Percentiles rank a stretch among this genome's conserved stretches.
Evolutionary conservation across 2,113 vertebrate genomes (phyloP).

Genomic region (Halichoeres trimaculatus): DNA sequence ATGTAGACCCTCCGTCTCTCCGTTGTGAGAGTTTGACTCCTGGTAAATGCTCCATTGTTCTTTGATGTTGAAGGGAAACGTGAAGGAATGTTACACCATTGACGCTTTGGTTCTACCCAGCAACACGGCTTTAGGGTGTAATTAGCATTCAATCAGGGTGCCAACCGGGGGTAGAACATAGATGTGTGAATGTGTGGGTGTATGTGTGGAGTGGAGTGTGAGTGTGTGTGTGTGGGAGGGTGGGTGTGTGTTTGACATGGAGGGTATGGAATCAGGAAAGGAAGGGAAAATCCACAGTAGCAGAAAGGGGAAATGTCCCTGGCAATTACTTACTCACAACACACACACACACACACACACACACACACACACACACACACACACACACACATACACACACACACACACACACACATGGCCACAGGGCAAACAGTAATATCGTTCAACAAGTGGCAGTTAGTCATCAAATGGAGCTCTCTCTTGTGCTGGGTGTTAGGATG

Average conservation of each 20-base stretch:
- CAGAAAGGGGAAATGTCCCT: background rate
- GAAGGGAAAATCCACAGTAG: background rate
- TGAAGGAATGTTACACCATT: constrained; percentile 47
- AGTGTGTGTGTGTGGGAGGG: background rate
- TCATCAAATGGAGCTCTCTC: constrained; percentile 47
- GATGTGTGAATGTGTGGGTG: background rate
- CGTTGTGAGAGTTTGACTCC: constrained; percentile 29
- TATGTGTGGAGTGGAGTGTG: background rate
- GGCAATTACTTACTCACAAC: background rate
- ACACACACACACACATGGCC: constrained; percentile 15
- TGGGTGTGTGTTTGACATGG: background rate
- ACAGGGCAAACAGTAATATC: constrained; percentile 43
- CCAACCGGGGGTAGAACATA: background rate
- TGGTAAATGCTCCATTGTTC: constrained; percentile 51
- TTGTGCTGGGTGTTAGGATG: constrained; percentile 33
- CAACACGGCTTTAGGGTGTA: constrained; percentile 62
- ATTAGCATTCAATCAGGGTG: constrained; percentile 55
- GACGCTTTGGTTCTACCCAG: constrained; percentile 40
- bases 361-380: constrained; percentile 7
- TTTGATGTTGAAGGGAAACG: constrained; percentile 50
- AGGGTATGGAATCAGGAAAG: background rate
- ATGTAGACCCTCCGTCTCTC: constrained; percentile 9
- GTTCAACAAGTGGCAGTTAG: constrained; percentile 57
- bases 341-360: constrained; percentile 1
- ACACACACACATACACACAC: constrained; percentile 1